Base-by-base conservation (phyloP, 2,797 vertebrate genomes). In the Loris lydekkerianus region DNA sequence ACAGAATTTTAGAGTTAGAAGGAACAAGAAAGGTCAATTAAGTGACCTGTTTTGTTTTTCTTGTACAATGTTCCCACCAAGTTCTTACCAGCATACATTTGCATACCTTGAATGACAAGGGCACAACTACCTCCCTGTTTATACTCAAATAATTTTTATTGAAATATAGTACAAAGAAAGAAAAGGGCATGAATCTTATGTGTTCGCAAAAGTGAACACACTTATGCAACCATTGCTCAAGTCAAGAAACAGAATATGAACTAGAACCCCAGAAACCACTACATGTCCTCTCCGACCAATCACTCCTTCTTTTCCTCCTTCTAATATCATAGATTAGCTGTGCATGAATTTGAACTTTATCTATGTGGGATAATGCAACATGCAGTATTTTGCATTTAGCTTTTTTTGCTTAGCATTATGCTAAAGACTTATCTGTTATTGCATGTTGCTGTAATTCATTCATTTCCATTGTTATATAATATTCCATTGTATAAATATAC, bases 1-100 rank as follows among this genome's bases (percentile, higher is more conserved):
- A 86, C 58, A 67, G 31, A 60, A 80, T 65, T 89, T 89, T 67
- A 67, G 73, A 86, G 67, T 83, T 21, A 34, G 34, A 94, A 58
- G 89, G 34, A 86, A 91, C 21, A 61, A 73, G 78, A 46, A 49
- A 40, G 31, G 5, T 80, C 31, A 58, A 58, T 81, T 37, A 92
- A 60, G 43, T 25, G 60, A 34, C 18, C 49, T 18, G 25, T 89
- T 58, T 86, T n/a, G 18, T n/a, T 67, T 65, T 49, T 86, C 14
- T n/a, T 73, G 7, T 69, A 23, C 11, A 20, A 76, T 70, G 31
- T 83, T 40, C n/a, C 20, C 27, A 95, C 40, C 70, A 83, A 61
- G 9, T 80, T 65, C 70, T 31, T 60, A 31, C 49, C 25, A 58
- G 65, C 29, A 46, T 18, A 4, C 46, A 18, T 72, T 86, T 86